Base-by-base conservation (phyloP, 2,797 vertebrate genomes). In the Adelosebastes latens region DNA sequence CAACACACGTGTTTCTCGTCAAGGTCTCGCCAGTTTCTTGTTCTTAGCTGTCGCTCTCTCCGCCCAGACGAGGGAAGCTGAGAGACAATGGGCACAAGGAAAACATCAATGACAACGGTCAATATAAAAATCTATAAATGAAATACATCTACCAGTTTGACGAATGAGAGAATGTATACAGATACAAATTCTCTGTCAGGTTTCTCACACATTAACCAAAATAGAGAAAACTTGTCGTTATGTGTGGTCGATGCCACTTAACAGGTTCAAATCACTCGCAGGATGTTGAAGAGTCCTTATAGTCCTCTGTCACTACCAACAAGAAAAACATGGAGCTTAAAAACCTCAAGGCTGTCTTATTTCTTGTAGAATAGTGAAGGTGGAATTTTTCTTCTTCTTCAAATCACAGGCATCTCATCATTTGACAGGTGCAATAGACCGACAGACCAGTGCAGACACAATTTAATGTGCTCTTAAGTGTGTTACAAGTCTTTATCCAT, bases 321-420 rank as follows among this genome's bases (percentile, higher is more conserved):
- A 59, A 8, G 16, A 46, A 66, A 67, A 52, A 53, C 29, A 64
- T 32, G 11, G 2, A 16, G 12, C 58, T 52, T 31, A 52, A 39
- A 32, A 69, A 63, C 22, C 24, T 66, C 52, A 84, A 81, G 70
- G 72, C 18, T 79, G 29, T 63, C 24, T 53, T 72, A 5, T 72
- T 64, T 52, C 8, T 20, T 49, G 13, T 8, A 16, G 6, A 73
- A 61, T 9, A 49, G 25, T 10, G 11, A 39, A 65, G 22, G 22
- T 61, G 34, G 29, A 71, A 29, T 42, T 16, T 46, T 8, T 20
- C 56, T 64, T 39, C 13, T 60, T 24, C 31, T 69, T 77, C 20
- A 53, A 55, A 53, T 74, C 53, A 42, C n/a, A 65, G 46, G 74
- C 53, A 36, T 27, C 31, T 73, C 29, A 55, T 29, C 49, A 32